Conservation (phyloP, 2,113 vertebrate genomes). For the Lycaon pictus region DNA sequence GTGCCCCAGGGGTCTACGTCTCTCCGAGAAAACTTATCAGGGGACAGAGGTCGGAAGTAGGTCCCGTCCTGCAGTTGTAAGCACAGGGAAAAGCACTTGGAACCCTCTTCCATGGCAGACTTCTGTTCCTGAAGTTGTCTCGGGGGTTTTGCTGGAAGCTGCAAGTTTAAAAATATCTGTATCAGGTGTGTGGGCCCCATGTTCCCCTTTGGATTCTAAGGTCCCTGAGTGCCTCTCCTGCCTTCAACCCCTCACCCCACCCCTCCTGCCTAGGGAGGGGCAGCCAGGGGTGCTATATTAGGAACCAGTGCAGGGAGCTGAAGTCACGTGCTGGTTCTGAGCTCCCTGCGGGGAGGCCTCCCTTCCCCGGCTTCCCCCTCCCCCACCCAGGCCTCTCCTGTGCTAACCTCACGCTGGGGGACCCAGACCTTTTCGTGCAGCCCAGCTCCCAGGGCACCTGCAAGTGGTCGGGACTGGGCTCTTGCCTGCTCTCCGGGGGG, state of each 20-base stretch:
- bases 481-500: not conserved
- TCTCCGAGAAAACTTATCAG: not conserved
- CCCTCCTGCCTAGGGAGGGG: not conserved
- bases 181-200: not conserved
- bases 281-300: not conserved
- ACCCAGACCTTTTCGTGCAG: not conserved
- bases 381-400: not conserved
- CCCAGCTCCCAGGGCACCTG: not conserved
- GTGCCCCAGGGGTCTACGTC: not conserved
- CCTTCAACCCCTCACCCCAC: accelerated
- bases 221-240: not conserved
- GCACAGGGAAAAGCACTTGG: accelerated
- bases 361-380: accelerated
- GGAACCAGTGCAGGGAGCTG: not conserved
- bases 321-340: not conserved
- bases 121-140: not conserved
- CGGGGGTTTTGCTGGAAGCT: not conserved
- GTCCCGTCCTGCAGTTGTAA: not conserved
- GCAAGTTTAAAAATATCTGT: conserved; percentile 17
- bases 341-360: not conserved
- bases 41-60: not conserved
- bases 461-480: not conserved
- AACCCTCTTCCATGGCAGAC: not conserved
- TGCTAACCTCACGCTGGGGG: not conserved
- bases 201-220: not conserved